Evolutionary conservation across 2,113 vertebrate species (phyloP).

Genomic region (Condylura cristata): DNA sequence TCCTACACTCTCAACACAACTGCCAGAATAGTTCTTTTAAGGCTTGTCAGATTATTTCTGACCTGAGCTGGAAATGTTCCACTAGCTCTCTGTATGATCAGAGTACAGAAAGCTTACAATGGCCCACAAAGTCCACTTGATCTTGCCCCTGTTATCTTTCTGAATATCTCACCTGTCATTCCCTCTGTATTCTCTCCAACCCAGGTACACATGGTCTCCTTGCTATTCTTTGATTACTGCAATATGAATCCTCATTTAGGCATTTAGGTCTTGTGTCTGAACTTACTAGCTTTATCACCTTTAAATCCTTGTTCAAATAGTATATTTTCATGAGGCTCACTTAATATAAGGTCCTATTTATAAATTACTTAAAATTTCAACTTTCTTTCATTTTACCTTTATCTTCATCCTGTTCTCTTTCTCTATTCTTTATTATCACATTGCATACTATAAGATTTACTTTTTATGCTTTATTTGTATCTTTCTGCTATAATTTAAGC

Average conservation of each 20-base stretch:
- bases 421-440: background rate
- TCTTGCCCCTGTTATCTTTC: background rate
- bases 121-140: background rate
- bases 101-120: background rate
- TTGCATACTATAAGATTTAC: background rate
- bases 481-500: background rate
- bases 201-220: background rate
- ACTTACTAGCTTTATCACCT: background rate
- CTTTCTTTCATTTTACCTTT: no score
- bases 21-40: background rate
- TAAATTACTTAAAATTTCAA: background rate
- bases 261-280: background rate
- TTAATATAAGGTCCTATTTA: background rate
- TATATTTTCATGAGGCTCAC: background rate
- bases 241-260: background rate
- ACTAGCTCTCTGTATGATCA: background rate
- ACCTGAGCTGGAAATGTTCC: background rate
- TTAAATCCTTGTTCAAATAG: background rate
- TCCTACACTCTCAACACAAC: rapidly evolving
- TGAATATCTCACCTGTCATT: background rate
- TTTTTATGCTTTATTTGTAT: background rate
- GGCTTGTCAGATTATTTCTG: background rate
- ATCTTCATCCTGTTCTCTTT: background rate
- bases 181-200: no score
- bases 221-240: background rate